Conservation (phyloP, 2,113 vertebrate species). For the Pygoscelis adeliae region DNA sequence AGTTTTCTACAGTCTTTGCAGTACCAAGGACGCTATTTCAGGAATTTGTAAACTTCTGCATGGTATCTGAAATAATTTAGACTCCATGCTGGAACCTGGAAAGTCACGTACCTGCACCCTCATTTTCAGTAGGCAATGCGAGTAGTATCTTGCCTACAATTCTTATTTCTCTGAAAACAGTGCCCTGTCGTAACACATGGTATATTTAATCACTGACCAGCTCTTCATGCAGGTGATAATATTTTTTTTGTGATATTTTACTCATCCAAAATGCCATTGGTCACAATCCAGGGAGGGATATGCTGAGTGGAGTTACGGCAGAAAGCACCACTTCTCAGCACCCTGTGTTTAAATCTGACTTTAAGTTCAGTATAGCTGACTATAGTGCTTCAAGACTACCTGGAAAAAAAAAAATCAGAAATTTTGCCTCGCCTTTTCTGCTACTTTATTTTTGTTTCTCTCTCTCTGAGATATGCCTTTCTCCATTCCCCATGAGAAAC, state of each 20-base stretch:
- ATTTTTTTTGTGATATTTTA: not conserved
- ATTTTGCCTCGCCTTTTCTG: not conserved
- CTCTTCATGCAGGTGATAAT: not conserved
- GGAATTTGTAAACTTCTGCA: not conserved
- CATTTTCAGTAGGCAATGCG: not conserved
- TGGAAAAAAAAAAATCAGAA: not conserved
- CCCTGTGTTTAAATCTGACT: not conserved
- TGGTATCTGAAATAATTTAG: not conserved
- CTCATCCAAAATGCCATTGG: not conserved
- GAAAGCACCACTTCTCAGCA: not conserved
- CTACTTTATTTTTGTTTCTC: not conserved
- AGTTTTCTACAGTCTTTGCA: not conserved
- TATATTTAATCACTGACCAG: not conserved
- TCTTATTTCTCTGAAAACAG: not conserved
- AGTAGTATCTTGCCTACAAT: not conserved
- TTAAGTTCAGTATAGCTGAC: not conserved
- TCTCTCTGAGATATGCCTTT: not conserved
- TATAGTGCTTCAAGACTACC: not conserved
- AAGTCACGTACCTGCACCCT: not conserved
- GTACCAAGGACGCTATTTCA: not conserved
- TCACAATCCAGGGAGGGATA: not conserved
- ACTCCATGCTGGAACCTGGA: not conserved
- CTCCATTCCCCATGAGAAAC: not conserved
- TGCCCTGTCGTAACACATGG: not conserved
- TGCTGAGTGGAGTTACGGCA: not conserved